Base-by-base conservation (phyloP, 92 coral and sea anemone species). In the Desmophyllum pertusum region DNA sequence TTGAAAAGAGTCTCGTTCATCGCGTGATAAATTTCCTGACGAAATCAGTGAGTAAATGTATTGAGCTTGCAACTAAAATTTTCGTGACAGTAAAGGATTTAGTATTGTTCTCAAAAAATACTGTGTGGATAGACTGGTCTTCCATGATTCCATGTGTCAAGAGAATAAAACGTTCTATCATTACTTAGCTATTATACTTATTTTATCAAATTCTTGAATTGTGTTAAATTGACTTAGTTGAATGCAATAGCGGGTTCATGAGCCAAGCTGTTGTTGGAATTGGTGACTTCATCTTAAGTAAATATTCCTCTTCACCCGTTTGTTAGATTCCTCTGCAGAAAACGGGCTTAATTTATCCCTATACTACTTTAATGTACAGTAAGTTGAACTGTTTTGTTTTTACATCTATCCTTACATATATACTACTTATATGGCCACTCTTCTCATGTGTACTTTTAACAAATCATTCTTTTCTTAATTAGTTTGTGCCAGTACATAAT, bases 11-110 rank as follows among this genome's bases (percentile, higher is more conserved):
- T 93, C 65, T 90, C 91, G 87, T 92, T 96, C 98, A 96, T 96
- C 52, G 98, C 98, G 18, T 89, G 80, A 67, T 96, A 96, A 75
- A 96, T 92, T 80, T 96, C 98, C 98, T 96, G 85, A 11, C 84
- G 61, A 41, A 43, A 72, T 25, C 10, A 23, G 15, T 59, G 17
- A 59, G 1, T 21, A 2, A n/a, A 23, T 48, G 1, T 48, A 48
- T 48, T 13, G 53, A 48, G 4, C 21, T 3, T 21, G 1, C 18
- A 48, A 21, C 53, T 48, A 48, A 46, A 9, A 15, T 46, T 46
- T 46, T 11, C 15, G 52, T 46, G 19, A 18, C 52, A 46, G 52
- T 46, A 11, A 46, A 0, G 52, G 19, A 10, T n/a, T n/a, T n/a
- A 46, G 52, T 10, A 11, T 46, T 57, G 33, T 25, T 13, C 0